Conservation (phyloP, 1,140 invertebrate genomes). For the honey bee (Apis mellifera) region Amel_HAv3.1 CM009931.2:12369001-12369500, state of each 20-base stretch:
- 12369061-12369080: not conserved
- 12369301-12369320: too few species aligned
- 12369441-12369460: not conserved
- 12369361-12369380: not conserved
- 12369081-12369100: not conserved
- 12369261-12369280: too few species aligned
- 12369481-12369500: not conserved
- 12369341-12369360: too few species aligned
- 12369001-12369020: not conserved
- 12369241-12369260: not conserved
- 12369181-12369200: too few species aligned
- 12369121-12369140: not conserved
- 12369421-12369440: not conserved
- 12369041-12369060: not conserved
- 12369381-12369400: not conserved
- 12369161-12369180: not conserved
- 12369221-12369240: too few species aligned
- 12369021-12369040: slow-evolving; percentile 1
- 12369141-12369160: not conserved
- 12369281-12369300: too few species aligned
- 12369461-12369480: not conserved
- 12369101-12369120: not conserved
- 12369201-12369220: too few species aligned
- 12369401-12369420: not conserved
- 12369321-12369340: too few species aligned